A percentile compares a stretch with the other conserved stretches of the same genome.
phyloP scores from a whole-genome alignment of 2,797 vertebrate species.

The Urocyon cinereoargenteus region DNA sequence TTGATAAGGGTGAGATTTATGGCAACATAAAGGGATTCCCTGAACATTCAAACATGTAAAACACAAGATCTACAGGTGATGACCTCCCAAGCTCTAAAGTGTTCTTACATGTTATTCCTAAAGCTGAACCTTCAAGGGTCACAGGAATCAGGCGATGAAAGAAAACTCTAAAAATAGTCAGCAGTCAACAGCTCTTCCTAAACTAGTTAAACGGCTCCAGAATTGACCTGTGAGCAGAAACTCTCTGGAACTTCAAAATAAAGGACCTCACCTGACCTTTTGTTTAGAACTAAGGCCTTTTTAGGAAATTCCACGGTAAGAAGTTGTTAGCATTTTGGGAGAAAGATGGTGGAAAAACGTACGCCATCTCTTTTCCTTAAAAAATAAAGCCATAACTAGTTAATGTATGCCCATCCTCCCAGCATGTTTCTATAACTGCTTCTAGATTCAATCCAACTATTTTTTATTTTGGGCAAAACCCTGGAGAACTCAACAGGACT shows the following conservation, averaged over 20 bases:
- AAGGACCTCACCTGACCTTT: not conserved
- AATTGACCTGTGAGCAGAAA: not conserved
- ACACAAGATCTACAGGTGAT: not conserved
- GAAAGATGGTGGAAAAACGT: not conserved
- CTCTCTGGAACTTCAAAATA: not conserved
- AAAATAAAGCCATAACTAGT: not conserved
- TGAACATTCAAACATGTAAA: not conserved
- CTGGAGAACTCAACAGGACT: not conserved
- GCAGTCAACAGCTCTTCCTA: not conserved
- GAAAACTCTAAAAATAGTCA: not conserved
- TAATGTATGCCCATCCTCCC: not conserved
- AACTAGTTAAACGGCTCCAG: not conserved
- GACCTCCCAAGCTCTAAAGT: not conserved
- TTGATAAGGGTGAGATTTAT: slow-evolving; percentile 27
- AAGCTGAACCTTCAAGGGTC: not conserved
- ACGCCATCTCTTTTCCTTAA: not conserved
- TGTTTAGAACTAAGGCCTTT: not conserved
- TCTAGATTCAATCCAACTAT: not conserved
- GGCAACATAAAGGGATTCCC: not conserved
- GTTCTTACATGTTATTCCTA: not conserved
- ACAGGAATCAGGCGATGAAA: not conserved
- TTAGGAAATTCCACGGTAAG: not conserved
- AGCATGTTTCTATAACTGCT: not conserved
- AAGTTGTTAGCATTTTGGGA: not conserved
- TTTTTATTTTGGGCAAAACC: not conserved